These are phyloP conservation scores for Ancistrus triradiatus DNA, from an alignment of 2,113 vertebrate species.

Conservation along the genomic window DNA sequence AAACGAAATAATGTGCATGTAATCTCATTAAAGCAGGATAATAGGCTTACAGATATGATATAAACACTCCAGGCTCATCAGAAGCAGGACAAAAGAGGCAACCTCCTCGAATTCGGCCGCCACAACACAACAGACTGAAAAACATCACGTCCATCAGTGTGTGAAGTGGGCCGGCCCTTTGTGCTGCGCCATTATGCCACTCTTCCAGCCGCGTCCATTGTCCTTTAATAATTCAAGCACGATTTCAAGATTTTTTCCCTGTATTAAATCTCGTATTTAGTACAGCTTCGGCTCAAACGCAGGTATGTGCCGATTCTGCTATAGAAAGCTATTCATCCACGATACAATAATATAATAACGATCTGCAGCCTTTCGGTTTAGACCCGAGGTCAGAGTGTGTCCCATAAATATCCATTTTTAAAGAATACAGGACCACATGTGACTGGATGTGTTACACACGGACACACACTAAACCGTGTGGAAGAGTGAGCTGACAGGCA, in stretches of 20 bases:
- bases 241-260: neutral
- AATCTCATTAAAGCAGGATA: constrained; percentile 36
- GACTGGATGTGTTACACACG: constrained; percentile 20
- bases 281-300: neutral
- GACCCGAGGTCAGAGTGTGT: neutral
- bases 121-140: neutral
- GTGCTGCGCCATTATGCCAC: neutral
- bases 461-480: constrained; percentile 30
- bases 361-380: neutral
- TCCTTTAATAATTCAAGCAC: neutral
- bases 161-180: neutral
- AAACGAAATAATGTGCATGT: constrained; percentile 22
- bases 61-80: constrained; percentile 40
- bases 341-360: neutral
- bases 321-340: neutral
- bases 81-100: constrained; percentile 28
- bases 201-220: constrained; percentile 9
- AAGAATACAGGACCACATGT: neutral
- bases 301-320: neutral
- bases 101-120: neutral
- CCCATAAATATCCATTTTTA: neutral
- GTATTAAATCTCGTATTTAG: neutral
- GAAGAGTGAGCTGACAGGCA: constrained; percentile 32
- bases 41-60: constrained; percentile 25
- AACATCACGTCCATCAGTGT: constrained; percentile 1